A percentile compares a stretch with the other conserved stretches of the same genome.
phyloP scores from a whole-genome alignment of 2,888 invertebrate species.

The Drosophila stalkeri region DNA sequence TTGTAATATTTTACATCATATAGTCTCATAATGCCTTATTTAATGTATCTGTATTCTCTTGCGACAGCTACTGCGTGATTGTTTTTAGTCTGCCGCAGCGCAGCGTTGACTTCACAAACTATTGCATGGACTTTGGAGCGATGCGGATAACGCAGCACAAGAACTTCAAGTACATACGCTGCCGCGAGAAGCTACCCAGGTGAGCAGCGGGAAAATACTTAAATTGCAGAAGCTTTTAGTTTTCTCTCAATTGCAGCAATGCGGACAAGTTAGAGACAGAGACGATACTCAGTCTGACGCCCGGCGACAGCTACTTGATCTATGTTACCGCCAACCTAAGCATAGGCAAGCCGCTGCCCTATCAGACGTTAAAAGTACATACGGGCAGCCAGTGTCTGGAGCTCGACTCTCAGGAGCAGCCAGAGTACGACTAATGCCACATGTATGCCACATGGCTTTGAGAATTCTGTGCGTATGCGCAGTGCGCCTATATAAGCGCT shows the following conservation, averaged over 20 bases:
- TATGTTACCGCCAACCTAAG: slow-evolving; percentile 87
- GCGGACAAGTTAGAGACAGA: slow-evolving; percentile 85
- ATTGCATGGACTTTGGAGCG: slow-evolving; percentile 84
- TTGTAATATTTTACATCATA: background rate
- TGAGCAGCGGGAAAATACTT: slow-evolving; percentile 34
- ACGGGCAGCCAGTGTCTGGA: slow-evolving; percentile 80
- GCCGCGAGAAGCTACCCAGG: slow-evolving; percentile 80
- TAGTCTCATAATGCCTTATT: background rate
- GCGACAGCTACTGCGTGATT: slow-evolving; percentile 83
- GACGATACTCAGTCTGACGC: slow-evolving; percentile 85
- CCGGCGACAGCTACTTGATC: slow-evolving; percentile 86
- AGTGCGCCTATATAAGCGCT: background rate
- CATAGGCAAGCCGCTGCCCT: slow-evolving; percentile 87
- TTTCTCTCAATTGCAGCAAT: slow-evolving; percentile 71
- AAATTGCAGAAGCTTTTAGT: background rate
- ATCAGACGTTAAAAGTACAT: slow-evolving; percentile 86
- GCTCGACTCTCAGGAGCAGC: slow-evolving; percentile 79
- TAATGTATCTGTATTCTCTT: background rate
- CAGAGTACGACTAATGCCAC: slow-evolving; percentile 73
- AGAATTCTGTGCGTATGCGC: background rate
- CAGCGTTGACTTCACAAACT: slow-evolving; percentile 84
- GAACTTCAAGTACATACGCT: slow-evolving; percentile 83
- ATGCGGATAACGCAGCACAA: slow-evolving; percentile 80
- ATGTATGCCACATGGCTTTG: background rate
- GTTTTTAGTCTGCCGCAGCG: slow-evolving; percentile 84